Base-by-base conservation (phyloP, 2,888 invertebrate species). In the Exephanes ischioxanthus region DNA sequence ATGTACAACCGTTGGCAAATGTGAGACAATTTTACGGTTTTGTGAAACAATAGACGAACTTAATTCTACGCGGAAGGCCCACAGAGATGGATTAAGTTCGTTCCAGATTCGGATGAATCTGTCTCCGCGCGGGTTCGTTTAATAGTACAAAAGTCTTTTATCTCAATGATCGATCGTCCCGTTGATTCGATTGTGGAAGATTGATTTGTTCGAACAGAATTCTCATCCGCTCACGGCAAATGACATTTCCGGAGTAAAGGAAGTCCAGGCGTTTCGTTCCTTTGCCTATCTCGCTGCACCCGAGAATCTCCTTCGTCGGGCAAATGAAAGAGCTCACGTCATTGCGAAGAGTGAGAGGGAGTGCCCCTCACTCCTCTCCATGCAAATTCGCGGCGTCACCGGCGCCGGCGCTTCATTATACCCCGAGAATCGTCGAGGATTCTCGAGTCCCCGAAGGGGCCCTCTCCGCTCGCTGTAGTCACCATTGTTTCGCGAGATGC, bases 401-500 rank as follows among this genome's bases (percentile, higher is more conserved):
- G 77, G 82, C 84, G 86, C 55, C 86, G 82, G 72, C 41, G 71
- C 85, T 76, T 90, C 90, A 87, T 90, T 90, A 90, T 85, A 76
- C 63, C 51, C 85, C 76, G 63, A 66, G 86, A 90, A 90, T 89
- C 88, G 86, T 88, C 87, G 80, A 88, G 86, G 88, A 88, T 89
- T 87, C 80, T 80, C 82, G 75, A 85, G 75, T 55, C 66, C 41
- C 58, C 63, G 71, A 79, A 67, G 79, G 68, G 72, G 72, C 53
- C 0, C 80, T 63, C 63, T 61, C 61, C 51, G 51, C 79, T 67
- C 55, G 55, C 30, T 77, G 87, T 86, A 86, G 87, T 89, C 86
- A 86, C 87, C 78, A 90, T 90, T 90, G 90, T 90, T 88, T 90
- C 87, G 75, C 80, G 83, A 84, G 86, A 86, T 85, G 16, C 41